Evolutionary conservation across 2,113 vertebrate genomes (phyloP), one percentile per base, ranked within the genome.

Genomic region (Leptodactylus fuscus): DNA sequence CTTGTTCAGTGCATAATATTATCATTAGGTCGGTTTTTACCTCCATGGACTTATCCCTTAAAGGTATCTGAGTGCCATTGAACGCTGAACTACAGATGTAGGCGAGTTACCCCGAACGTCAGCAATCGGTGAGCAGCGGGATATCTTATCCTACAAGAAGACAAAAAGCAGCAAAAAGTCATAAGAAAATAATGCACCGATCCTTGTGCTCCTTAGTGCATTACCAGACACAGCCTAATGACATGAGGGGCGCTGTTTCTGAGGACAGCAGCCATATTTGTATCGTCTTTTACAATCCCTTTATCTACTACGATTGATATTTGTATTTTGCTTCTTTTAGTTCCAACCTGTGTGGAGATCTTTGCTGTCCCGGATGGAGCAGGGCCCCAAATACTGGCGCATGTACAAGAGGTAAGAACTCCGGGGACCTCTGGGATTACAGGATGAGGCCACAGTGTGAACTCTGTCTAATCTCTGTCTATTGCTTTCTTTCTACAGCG

Each of bases 401-500:
- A 24, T 89, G 89, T 60, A 89, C 85, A 24, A 87, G 83, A 81
- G 87, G 89, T 89, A 82, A 62, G 88, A 74, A n/a, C 6, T 27
- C 1, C 11, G 29, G 24, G 53, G 3, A 77, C 18, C 24, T 5
- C 24, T 2, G 29, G 20, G 36, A 36, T 27, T 49, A 2, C 8
- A 27, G n/a, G 27, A 6, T 2, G 0, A 32, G 69, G 34, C 4
- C 32, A 48, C 2, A 32, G 46, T 20, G 20, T 34, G 32, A 36
- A 1, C 74, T 22, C 2, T 75, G 13, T 78, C 32, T 58, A n/a
- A 55, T 29, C 24, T 15, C 15, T 77, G 29, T 15, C 29, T 16
- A 4, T 9, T 24, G 2, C 34, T 71, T n/a, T 20, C 15, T 29
- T 27, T 74, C 34, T 67, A 3, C 91, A 96, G 95, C 95, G 5